phyloP scores from a whole-genome alignment of 2,888 invertebrate species.

The Drosophila recens region DNA sequence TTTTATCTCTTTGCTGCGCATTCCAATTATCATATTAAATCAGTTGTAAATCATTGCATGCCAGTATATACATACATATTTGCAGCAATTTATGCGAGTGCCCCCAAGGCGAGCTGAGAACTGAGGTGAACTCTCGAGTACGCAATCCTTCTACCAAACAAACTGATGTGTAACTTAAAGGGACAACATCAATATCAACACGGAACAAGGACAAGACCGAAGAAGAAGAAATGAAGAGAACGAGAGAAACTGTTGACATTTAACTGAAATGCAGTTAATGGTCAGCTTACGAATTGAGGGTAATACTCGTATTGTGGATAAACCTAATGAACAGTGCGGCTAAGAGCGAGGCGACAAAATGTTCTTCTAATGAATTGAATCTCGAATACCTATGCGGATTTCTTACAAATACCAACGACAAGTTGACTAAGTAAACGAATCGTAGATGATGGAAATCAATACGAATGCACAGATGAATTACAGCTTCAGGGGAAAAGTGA shows the following conservation, averaged over 20 bases:
- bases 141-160: conserved; percentile 59
- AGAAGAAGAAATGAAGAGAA: too few species aligned
- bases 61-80: conserved; percentile 44
- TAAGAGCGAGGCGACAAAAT: neutral
- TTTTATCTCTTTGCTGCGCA: conserved; percentile 56
- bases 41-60: conserved; percentile 70
- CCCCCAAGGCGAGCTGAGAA: conserved; percentile 9
- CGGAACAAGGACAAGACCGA: conserved; percentile 13
- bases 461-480: neutral
- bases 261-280: conserved; percentile 65
- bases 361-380: neutral
- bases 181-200: conserved; percentile 13
- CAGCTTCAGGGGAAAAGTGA: neutral
- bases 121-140: conserved; percentile 7
- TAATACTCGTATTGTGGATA: conserved; percentile 1
- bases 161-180: conserved; percentile 12
- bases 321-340: conserved; percentile 28
- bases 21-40: conserved; percentile 73
- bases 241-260: conserved; percentile 39
- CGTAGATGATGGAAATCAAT: conserved; percentile 7
- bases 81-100: conserved; percentile 63
- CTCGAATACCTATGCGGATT: neutral
- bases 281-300: conserved; percentile 31
- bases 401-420: neutral
- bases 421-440: conserved; percentile 12